These are phyloP conservation scores for Ptiloglossa arizonensis DNA, from an alignment of 1,140 invertebrate species.

Conservation along the genomic window DNA sequence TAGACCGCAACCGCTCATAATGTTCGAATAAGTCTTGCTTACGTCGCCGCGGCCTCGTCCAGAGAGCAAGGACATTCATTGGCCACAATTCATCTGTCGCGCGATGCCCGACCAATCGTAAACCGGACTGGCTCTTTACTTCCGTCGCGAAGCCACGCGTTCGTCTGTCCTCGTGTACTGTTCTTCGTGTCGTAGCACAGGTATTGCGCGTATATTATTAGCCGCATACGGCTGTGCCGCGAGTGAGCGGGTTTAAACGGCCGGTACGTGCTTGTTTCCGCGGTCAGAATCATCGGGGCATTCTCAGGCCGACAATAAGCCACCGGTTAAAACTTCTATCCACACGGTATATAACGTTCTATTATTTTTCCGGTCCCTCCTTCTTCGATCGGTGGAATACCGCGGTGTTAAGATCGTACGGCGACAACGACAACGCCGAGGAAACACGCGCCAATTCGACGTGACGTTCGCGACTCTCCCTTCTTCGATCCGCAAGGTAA, in stretches of 20 bases:
- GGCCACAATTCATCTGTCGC: conserved; percentile 60
- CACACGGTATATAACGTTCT: no score
- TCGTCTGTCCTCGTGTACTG: conserved; percentile 4
- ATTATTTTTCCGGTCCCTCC: background rate
- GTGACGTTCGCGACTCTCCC: background rate
- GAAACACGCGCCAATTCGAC: background rate
- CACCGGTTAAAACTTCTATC: conserved; percentile 45
- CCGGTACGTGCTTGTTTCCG: conserved; percentile 40
- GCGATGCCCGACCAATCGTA: conserved; percentile 53
- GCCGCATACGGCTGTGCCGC: conserved; percentile 20
- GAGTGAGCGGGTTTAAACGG: conserved; percentile 38
- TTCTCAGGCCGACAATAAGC: conserved; percentile 40
- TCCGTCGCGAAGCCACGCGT: conserved; percentile 48
- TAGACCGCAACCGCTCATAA: conserved; percentile 21
- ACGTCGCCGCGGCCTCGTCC: conserved; percentile 54
- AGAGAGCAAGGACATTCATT: conserved; percentile 64
- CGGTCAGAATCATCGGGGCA: conserved; percentile 53
- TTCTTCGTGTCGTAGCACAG: conserved; percentile 17
- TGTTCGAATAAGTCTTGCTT: conserved; percentile 44
- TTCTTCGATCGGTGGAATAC: background rate
- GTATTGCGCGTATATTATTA: conserved; percentile 35
- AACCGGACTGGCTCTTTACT: conserved; percentile 49
- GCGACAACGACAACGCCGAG: background rate
- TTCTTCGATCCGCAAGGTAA: background rate
- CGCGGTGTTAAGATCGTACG: background rate